Base-by-base conservation (phyloP, 1,140 invertebrate genomes). In the Branchinecta lindahli region DNA sequence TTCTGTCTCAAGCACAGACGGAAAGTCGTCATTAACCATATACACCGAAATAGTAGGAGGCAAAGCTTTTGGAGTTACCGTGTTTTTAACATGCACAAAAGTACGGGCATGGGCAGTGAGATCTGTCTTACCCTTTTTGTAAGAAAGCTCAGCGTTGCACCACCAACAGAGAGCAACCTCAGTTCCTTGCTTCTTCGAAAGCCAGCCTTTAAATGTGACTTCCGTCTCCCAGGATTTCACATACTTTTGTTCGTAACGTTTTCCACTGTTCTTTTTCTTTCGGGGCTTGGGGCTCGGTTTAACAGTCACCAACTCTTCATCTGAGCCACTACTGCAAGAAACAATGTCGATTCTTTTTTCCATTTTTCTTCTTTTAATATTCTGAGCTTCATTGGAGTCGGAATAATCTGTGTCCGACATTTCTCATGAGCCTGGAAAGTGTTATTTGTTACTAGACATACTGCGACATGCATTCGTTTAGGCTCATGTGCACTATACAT, bases 391-490 rank as follows among this genome's bases (percentile, higher is more conserved):
- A 52, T 52, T 52, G 47, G 47, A 52, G 47, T 52, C 47, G n/a
- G 47, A 52, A 52, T 52, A 52, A 52, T 52, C 47, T 52, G 47
- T n/a, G 47, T 52, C 47, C n/a, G n/a, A n/a, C n/a, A n/a, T n/a
- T n/a, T n/a, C n/a, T 52, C 47, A 52, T 52, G n/a, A 52, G 47
- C 9, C 47, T 52, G 47, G 47, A n/a, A 52, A 52, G 47, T 52
- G 47, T 52, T 52, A 52, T 52, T 52, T 52, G 47, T 52, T 52
- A n/a, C n/a, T n/a, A n/a, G n/a, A n/a, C n/a, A n/a, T n/a, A n/a
- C n/a, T n/a, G n/a, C n/a, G n/a, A n/a, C n/a, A n/a, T n/a, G n/a
- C n/a, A n/a, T n/a, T n/a, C n/a, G n/a, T n/a, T n/a, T n/a, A n/a
- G n/a, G n/a, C n/a, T n/a, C n/a, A n/a, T n/a, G n/a, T n/a, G n/a